These are phyloP conservation scores for Junco hyemalis DNA, from an alignment of 2,113 vertebrate species.

Conservation along the genomic window DNA sequence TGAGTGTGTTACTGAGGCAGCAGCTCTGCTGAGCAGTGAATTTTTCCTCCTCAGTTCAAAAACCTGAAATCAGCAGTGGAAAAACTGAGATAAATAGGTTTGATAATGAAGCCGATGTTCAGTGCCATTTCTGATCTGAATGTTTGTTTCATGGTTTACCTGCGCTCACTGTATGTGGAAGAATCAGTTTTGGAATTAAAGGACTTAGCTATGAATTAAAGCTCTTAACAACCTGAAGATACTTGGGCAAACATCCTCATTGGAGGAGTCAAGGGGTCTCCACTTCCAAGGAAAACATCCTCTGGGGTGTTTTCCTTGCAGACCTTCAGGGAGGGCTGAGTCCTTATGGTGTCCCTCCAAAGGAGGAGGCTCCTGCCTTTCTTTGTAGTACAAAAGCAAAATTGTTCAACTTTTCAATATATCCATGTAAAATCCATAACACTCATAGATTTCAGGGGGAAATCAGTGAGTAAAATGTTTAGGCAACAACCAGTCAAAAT, in stretches of 20 bases:
- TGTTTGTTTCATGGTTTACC: background rate
- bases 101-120: rapidly evolving
- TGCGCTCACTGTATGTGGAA: background rate
- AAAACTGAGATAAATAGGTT: background rate
- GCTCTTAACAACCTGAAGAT: background rate
- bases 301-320: background rate
- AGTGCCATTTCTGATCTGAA: rapidly evolving
- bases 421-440: background rate
- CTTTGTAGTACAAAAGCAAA: background rate
- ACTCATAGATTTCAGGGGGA: background rate
- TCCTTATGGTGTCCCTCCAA: background rate
- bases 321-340: rapidly evolving
- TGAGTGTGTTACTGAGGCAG: background rate
- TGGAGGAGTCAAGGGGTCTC: rapidly evolving
- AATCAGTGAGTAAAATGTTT: background rate
- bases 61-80: background rate
- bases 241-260: background rate
- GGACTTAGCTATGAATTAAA: background rate
- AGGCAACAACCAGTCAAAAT: background rate
- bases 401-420: background rate
- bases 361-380: background rate
- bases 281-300: background rate
- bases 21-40: background rate
- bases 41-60: background rate
- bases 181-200: background rate